phyloP scores from a whole-genome alignment of 92 coral and sea anemone genomes.

The Porites rus region DNA sequence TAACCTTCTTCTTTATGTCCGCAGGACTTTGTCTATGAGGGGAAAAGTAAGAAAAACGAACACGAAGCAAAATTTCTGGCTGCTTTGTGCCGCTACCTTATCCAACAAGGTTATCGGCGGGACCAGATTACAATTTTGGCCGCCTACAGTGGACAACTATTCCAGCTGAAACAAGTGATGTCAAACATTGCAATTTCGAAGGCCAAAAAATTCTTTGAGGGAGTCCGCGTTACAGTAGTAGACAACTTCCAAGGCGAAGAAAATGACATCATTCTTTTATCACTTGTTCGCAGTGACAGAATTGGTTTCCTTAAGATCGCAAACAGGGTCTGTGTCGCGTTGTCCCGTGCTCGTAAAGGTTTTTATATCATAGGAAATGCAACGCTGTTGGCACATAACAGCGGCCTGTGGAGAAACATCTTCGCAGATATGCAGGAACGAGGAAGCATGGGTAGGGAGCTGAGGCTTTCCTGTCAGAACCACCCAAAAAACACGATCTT shows the following conservation, averaged over 20 bases:
- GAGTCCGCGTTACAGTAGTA: constrained; percentile 85
- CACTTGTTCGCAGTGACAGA: constrained; percentile 82
- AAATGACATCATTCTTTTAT: constrained; percentile 83
- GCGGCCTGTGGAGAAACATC: constrained; percentile 71
- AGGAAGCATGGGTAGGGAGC: constrained; percentile 59
- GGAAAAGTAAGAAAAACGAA: constrained; percentile 78
- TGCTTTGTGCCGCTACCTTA: constrained; percentile 85
- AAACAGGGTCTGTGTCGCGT: constrained; percentile 89
- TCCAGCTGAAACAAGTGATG: constrained; percentile 79
- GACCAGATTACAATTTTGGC: constrained; percentile 85
- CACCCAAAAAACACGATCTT: constrained; percentile 78
- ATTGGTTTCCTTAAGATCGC: constrained; percentile 78
- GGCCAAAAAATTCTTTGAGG: constrained; percentile 58
- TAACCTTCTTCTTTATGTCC: not conserved
- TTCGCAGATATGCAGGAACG: constrained; percentile 74
- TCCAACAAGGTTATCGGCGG: constrained; percentile 84
- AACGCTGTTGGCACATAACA: constrained; percentile 70
- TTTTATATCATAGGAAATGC: constrained; percentile 78
- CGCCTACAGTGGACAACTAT: constrained; percentile 90
- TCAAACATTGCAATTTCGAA: constrained; percentile 13
- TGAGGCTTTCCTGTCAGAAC: constrained; percentile 85
- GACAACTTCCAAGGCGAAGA: constrained; percentile 94
- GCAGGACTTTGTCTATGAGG: constrained; percentile 85
- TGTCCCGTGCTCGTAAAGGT: constrained; percentile 86
- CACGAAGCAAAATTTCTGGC: constrained; percentile 91